These are phyloP conservation scores for Sthenelais limicola DNA, from an alignment of 2,888 invertebrate species.

Conservation along the genomic window DNA sequence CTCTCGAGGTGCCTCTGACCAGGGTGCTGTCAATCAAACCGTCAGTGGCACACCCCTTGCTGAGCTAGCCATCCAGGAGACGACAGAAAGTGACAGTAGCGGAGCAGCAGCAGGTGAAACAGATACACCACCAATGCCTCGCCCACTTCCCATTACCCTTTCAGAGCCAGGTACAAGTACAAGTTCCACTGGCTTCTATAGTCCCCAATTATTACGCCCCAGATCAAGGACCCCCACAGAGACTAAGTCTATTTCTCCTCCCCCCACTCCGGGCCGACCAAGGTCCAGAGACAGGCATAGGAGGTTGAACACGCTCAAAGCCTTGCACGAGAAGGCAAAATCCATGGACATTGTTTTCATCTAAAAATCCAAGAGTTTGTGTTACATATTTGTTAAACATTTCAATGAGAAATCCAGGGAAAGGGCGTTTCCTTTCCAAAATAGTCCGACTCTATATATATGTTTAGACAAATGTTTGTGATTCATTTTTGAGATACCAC, in stretches of 20 bases:
- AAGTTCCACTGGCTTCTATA: constrained; percentile 22
- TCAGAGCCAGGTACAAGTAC: constrained; percentile 16
- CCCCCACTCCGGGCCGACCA: constrained; percentile 26
- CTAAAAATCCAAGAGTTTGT: too few species aligned
- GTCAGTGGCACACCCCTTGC: constrained; percentile 20
- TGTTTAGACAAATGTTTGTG: too few species aligned
- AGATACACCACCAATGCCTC: constrained; percentile 6
- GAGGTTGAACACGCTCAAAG: constrained; percentile 20
- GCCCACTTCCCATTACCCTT: background rate
- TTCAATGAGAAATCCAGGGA: too few species aligned
- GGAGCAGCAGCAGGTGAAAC: constrained; percentile 23
- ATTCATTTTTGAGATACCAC: too few species aligned
- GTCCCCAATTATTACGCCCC: constrained; percentile 19
- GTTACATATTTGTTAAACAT: too few species aligned
- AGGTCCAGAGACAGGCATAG: constrained; percentile 6
- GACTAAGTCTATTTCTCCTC: constrained; percentile 1
- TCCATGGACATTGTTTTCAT: constrained; percentile 56
- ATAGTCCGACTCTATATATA: too few species aligned
- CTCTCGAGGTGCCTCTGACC: background rate
- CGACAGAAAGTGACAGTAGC: constrained; percentile 19
- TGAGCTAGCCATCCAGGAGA: constrained; percentile 28
- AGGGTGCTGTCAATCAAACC: constrained; percentile 17
- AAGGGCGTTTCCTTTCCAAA: too few species aligned
- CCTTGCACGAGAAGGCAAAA: constrained; percentile 57
- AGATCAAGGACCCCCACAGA: constrained; percentile 13